Evolutionary conservation across 2,113 vertebrate species (phyloP), one percentile per base, ranked within the genome.

Genomic region (Eptesicus fuscus): DNA sequence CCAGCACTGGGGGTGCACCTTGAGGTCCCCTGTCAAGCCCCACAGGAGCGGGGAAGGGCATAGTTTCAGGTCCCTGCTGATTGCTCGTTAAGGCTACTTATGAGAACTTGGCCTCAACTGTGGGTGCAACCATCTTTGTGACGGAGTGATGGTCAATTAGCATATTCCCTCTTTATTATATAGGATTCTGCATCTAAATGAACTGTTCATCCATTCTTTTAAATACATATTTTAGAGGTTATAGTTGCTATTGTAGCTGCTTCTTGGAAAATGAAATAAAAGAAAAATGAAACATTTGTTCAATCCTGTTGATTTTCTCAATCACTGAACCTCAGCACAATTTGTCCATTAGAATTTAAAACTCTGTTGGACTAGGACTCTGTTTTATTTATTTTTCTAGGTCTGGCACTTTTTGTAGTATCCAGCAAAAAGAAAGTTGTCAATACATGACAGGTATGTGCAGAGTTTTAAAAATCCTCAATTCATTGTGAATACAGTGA

Each of bases 201-300:
- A 71, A 88, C 44, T 73, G 35, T 94, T 80, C 53, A 67, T 92
- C 28, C 53, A 40, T 91, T 85, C 47, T 89, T 91, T 91, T 49
- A 95, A 92, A 71, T 22, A 67, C 35, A 47, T 63, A 82, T 78
- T n/a, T 90, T 67, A 44, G 40, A 88, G 30, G 44, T 88, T 92
- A 59, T 22, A 59, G 30, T 73, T 94, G 61, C 20, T 88, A 22
- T 5, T 56, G 8, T 87, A 44, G 65, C 35, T 88, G 49, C 30
- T 92, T 88, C 63, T 91, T 95, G 94, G 92, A 85, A 96, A 94
- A 11, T 5, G 35, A 90, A 86, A 79, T 88, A 97, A 87, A 93
- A 91, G 67, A 79, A 94, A 94, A 93, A 88, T 74, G n/a, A 47
- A 90, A 95, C 22, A 88, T 67, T 95, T 95, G 77, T 79, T 95